Conservation (phyloP, 2,888 invertebrate species). For the Spisula subtruncata region DNA sequence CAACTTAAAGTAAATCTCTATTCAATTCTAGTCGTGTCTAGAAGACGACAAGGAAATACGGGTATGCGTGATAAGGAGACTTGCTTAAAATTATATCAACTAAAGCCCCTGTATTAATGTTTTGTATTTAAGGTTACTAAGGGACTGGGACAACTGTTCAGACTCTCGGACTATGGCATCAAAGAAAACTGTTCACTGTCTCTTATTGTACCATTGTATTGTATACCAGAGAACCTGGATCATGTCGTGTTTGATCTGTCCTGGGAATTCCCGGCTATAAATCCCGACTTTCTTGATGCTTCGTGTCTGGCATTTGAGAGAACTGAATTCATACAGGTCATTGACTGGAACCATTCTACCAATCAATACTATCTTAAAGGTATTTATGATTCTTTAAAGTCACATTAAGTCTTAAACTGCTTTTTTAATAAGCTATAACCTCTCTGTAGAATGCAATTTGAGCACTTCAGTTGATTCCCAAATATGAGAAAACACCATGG, state of each 20-base stretch:
- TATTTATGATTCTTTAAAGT: too few relatives aligned
- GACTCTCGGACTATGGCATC: constrained; percentile 57
- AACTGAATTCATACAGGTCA: constrained; percentile 66
- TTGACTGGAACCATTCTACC: constrained; percentile 68
- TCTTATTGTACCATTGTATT: constrained; percentile 63
- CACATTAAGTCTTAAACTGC: too few relatives aligned
- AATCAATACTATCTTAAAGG: constrained; percentile 65
- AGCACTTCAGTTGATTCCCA: too few relatives aligned
- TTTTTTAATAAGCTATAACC: too few relatives aligned
- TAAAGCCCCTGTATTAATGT: background rate
- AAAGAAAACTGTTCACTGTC: constrained; percentile 43
- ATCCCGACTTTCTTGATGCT: constrained; percentile 69
- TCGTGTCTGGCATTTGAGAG: constrained; percentile 63
- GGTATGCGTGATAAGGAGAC: too few relatives aligned
- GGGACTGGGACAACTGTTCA: constrained; percentile 25
- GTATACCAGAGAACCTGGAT: constrained; percentile 65
- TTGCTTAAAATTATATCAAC: too few relatives aligned
- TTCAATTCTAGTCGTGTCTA: too few relatives aligned
- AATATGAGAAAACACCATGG: too few relatives aligned
- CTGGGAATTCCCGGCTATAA: constrained; percentile 62
- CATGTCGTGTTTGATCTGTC: constrained; percentile 69
- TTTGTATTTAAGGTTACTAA: constrained; percentile 45
- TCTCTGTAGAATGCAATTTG: too few relatives aligned
- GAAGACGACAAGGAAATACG: too few relatives aligned
- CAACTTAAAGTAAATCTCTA: too few relatives aligned